Conservation (phyloP, 1,140 invertebrate genomes). For the Zaprionus davidi region DNA sequence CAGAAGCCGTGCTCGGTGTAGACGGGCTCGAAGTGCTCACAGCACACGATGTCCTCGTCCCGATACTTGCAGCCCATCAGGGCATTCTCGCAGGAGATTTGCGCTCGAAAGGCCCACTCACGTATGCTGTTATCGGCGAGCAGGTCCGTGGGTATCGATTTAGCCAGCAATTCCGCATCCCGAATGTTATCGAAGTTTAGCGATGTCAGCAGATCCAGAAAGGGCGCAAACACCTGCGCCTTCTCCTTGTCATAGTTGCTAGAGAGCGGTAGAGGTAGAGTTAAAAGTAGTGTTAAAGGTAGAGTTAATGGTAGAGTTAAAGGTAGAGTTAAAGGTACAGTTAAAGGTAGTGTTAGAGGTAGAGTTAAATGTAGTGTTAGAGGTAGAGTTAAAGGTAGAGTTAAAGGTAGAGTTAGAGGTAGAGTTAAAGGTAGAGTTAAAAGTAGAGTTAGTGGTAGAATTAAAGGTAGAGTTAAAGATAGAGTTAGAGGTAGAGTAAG, state of each 20-base stretch:
- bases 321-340: not conserved
- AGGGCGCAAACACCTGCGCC: slow-evolving; percentile 62
- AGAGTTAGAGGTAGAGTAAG: not conserved
- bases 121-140: slow-evolving; percentile 63
- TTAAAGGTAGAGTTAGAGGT: too few relatives aligned
- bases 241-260: slow-evolving; percentile 66
- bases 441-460: too few relatives aligned
- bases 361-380: not conserved
- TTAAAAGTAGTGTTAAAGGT: not conserved
- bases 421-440: too few relatives aligned
- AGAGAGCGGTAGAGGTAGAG: not conserved
- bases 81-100: slow-evolving; percentile 66
- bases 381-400: too few relatives aligned
- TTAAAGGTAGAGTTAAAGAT: too few relatives aligned
- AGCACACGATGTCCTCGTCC: slow-evolving; percentile 86
- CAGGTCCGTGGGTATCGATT: slow-evolving; percentile 45
- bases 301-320: not conserved
- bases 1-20: slow-evolving; percentile 90
- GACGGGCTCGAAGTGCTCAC: slow-evolving; percentile 86
- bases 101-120: slow-evolving; percentile 65
- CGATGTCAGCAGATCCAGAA: slow-evolving; percentile 78
- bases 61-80: slow-evolving; percentile 86
- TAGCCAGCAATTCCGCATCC: slow-evolving; percentile 54
- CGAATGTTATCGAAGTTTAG: slow-evolving; percentile 78
- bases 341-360: not conserved